Evolutionary conservation across 2,797 vertebrate species (phyloP).

Genomic region (Onychomys leucogaster): DNA sequence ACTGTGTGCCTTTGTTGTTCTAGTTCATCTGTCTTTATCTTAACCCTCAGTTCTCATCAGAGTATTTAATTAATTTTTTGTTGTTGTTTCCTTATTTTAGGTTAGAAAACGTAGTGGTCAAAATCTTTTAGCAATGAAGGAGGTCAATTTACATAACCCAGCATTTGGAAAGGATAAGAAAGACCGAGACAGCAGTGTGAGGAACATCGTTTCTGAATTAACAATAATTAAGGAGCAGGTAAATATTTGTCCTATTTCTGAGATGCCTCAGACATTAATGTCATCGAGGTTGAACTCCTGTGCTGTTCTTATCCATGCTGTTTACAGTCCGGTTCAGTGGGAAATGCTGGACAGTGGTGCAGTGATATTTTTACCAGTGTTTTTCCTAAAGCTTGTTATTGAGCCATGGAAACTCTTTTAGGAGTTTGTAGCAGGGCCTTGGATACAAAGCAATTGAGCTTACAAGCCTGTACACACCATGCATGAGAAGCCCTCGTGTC

Average conservation of each 20-base stretch:
- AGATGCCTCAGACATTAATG: background rate
- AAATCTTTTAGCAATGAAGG: slow-evolving; percentile 95
- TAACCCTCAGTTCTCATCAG: background rate
- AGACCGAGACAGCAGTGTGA: slow-evolving; percentile 92
- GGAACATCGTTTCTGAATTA: slow-evolving; percentile 92
- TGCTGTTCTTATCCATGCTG: background rate
- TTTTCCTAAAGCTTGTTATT: background rate
- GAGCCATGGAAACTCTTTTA: background rate
- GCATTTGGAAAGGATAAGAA: slow-evolving; percentile 96
- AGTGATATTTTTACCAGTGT: background rate
- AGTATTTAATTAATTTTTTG: background rate
- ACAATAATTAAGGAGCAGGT: slow-evolving; percentile 95
- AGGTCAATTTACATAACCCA: slow-evolving; percentile 94
- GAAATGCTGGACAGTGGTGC: background rate
- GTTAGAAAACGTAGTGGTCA: slow-evolving; percentile 93
- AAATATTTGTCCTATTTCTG: slow-evolving; percentile 52
- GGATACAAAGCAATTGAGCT: background rate
- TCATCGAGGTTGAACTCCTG: background rate
- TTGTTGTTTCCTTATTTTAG: slow-evolving; percentile 80
- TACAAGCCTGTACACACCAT: background rate
- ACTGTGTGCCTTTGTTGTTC: slow-evolving; percentile 35
- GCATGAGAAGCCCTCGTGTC: background rate
- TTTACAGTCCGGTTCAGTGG: background rate
- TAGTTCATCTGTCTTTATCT: slow-evolving; percentile 31
- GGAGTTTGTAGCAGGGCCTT: background rate